These are phyloP conservation scores for Amblyraja radiata DNA, from an alignment of 2,797 vertebrate species.

Conservation along the genomic window DNA sequence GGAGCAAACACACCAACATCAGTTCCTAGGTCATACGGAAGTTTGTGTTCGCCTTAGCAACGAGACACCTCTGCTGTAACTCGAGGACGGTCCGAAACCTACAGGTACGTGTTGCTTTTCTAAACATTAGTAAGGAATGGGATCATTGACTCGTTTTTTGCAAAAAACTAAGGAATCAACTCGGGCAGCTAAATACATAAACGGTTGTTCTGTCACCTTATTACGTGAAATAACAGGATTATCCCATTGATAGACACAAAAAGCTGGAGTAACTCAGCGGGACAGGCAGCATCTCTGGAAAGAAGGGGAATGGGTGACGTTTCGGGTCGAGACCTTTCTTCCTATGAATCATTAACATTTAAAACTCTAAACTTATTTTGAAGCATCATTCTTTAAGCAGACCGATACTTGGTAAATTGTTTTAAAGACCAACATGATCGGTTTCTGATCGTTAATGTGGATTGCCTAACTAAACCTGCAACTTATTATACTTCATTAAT, in stretches of 20 bases:
- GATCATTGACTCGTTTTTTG: background rate
- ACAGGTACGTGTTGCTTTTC: background rate
- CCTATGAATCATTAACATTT: background rate
- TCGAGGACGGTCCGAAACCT: background rate
- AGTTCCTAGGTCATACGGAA: background rate
- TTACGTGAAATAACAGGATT: no score
- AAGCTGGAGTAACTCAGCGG: no score
- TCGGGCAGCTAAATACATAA: background rate
- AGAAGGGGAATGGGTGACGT: no score
- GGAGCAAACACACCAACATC: background rate
- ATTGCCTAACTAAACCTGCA: background rate
- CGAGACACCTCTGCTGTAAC: background rate
- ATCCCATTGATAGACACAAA: no score
- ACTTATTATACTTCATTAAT: no score
- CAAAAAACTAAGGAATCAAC: background rate
- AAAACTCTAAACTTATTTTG: background rate
- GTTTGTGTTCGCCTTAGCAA: conserved; percentile 9
- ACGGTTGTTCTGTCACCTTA: background rate
- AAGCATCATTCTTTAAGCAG: background rate
- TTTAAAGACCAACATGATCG: no score
- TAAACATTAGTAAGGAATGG: background rate
- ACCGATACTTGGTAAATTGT: background rate
- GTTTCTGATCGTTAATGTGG: background rate
- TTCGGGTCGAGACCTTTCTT: no score
- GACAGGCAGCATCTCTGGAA: no score